Percentiles rank a stretch among this genome's conserved stretches.
phyloP scores from a whole-genome alignment of 2,113 vertebrate genomes.

The Phaethon lepturus region DNA sequence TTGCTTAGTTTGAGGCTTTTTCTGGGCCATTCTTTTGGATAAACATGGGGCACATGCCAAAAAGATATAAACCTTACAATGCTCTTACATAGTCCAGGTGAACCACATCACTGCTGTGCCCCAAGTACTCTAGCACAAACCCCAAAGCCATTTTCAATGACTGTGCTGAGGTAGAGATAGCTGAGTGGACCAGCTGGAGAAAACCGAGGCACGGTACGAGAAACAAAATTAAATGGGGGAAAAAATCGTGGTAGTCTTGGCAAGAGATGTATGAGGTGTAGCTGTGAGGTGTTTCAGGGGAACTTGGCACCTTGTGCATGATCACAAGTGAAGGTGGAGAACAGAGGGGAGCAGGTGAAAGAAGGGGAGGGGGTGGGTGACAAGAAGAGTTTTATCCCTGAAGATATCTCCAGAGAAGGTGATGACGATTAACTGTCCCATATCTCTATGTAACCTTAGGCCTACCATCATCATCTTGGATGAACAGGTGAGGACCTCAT shows the following conservation, averaged over 20 bases:
- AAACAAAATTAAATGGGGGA: neutral
- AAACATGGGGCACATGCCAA: neutral
- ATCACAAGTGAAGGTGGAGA: neutral
- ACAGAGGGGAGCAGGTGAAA: neutral
- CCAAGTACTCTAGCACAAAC: neutral
- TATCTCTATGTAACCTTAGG: neutral
- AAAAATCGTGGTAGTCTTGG: neutral
- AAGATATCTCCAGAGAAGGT: neutral
- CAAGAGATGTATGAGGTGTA: neutral
- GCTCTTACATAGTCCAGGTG: neutral
- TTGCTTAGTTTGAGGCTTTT: neutral
- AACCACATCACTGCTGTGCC: neutral
- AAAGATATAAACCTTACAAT: neutral
- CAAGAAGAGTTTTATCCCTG: neutral
- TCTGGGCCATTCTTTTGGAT: neutral
- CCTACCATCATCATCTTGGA: neutral
- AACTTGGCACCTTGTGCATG: neutral
- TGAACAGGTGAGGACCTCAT: neutral
- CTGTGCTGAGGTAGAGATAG: neutral
- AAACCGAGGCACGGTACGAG: neutral
- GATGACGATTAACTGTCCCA: neutral
- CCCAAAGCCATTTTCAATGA: neutral
- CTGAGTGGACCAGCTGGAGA: neutral
- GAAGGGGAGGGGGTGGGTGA: neutral
- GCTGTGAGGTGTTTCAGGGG: neutral